Evolutionary conservation across 1,140 invertebrate species (phyloP), one percentile per base, ranked within the genome.

Genomic region (Halictus rubicundus): DNA sequence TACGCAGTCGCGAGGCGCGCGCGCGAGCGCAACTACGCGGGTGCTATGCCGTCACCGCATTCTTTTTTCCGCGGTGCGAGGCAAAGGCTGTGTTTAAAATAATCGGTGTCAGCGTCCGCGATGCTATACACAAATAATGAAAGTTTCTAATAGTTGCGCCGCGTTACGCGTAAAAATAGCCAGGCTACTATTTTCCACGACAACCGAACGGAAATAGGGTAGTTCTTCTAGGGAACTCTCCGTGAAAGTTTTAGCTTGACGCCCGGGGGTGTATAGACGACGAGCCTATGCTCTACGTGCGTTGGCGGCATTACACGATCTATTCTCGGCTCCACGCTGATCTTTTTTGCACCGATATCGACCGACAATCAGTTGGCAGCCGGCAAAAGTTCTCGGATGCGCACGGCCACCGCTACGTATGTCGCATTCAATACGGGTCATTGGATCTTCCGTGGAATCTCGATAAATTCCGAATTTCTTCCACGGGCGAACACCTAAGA

Each of bases 201-300:
- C 37, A 64, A 64, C 59, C 14, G n/a, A 42, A 60, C 68, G 68
- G 76, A 85, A 86, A 85, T 86, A 86, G 66, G 66, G 21, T 2
- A 25, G 21, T 57, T 59, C 54, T 79, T 7, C 0, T 46, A 46
- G 75, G 63, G 61, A 63, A 54, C 2, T 57, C 21, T 1, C 69
- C 23, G 27, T 46, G 12, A 37, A 77, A 68, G 66, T 82, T 49
- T 59, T 46, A 57, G 42, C 70, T 75, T 66, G 74, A 82, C 59
- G 71, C 69, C 12, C 46, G 39, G 42, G 14, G 42, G 14, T 68
- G 6, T 59, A 54, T 25, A 25, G 32, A 10, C 32, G 1, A 32
- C n/a, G 19, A 16, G 19, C 21, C 16, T 54, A 54, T 66, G 21
- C 39, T n/a, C n/a, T 21, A 60, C 46, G 14, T 23, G 32, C 3